These are phyloP conservation scores for Agapostemon virescens DNA, from an alignment of 2,888 invertebrate species.

Conservation along the genomic window DNA sequence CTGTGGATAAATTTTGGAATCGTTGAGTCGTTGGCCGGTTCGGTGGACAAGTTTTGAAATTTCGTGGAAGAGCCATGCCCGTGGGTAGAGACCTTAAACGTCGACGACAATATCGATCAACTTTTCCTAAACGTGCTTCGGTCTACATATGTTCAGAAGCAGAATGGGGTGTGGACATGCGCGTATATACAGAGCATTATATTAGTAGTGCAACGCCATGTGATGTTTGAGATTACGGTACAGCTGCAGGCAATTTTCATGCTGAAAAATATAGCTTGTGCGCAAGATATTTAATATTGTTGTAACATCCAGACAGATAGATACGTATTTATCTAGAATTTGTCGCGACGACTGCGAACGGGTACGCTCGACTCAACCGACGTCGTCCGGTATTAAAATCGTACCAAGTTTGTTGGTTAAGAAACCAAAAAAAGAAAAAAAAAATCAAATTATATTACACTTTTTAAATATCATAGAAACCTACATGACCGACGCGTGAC, in stretches of 20 bases:
- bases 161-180: constrained; percentile 68
- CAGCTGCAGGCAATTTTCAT: constrained; percentile 27
- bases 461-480: not conserved
- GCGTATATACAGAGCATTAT: constrained; percentile 61
- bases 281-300: not conserved
- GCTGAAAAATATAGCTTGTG: not conserved
- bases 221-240: constrained; percentile 57
- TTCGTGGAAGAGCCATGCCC: constrained; percentile 17
- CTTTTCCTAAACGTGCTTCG: constrained; percentile 67
- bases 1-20: not conserved
- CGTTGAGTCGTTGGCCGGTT: constrained; percentile 3
- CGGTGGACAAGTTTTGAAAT: constrained; percentile 19
- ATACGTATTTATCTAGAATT: not conserved
- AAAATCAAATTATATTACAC: not conserved
- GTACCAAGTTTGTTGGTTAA: not conserved
- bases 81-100: constrained; percentile 53
- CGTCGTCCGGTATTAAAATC: not conserved
- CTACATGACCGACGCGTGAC: constrained; percentile 1
- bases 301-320: not conserved
- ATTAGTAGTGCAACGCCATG: constrained; percentile 67
- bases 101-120: constrained; percentile 66
- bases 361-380: no score
- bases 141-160: constrained; percentile 67
- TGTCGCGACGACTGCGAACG: not conserved
- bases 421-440: no score